These are phyloP conservation scores for Drosophila ficusphila DNA, from an alignment of 1,140 invertebrate genomes.

Conservation along the genomic window DNA sequence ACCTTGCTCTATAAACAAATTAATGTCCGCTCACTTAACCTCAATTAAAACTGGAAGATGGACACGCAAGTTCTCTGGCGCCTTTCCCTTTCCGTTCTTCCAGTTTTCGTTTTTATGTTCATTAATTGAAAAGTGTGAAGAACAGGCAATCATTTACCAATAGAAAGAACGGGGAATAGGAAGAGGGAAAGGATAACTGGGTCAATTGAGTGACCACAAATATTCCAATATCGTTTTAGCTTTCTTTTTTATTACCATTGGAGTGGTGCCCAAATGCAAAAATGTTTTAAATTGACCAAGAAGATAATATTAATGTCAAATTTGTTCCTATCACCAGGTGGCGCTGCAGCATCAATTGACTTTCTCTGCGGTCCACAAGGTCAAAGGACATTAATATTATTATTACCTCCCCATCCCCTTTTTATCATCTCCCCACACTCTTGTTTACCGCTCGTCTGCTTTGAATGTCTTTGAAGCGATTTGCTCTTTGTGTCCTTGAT, in stretches of 20 bases:
- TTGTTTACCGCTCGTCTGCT: constrained; percentile 35
- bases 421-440: not conserved
- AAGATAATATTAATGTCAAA: constrained; percentile 39
- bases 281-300: not conserved
- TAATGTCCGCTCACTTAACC: constrained; percentile 61
- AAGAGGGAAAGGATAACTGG: constrained; percentile 26
- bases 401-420: constrained; percentile 9
- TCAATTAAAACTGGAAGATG: constrained; percentile 52
- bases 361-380: constrained; percentile 58
- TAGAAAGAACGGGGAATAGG: constrained; percentile 7
- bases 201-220: constrained; percentile 32
- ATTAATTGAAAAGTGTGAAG: constrained; percentile 53
- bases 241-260: not conserved
- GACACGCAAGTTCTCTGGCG: constrained; percentile 45
- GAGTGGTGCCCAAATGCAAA: too few species aligned
- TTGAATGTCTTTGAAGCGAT: constrained; percentile 53
- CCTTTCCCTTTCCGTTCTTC: not conserved
- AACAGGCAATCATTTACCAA: constrained; percentile 46
- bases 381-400: constrained; percentile 67
- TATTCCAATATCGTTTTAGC: constrained; percentile 23
- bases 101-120: constrained; percentile 33
- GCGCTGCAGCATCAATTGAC: constrained; percentile 45
- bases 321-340: constrained; percentile 28
- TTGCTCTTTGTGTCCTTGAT: constrained; percentile 44
- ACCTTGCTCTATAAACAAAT: constrained; percentile 71